Evolutionary conservation across 2,113 vertebrate genomes (phyloP).

Genomic region (Pao palembangensis): DNA sequence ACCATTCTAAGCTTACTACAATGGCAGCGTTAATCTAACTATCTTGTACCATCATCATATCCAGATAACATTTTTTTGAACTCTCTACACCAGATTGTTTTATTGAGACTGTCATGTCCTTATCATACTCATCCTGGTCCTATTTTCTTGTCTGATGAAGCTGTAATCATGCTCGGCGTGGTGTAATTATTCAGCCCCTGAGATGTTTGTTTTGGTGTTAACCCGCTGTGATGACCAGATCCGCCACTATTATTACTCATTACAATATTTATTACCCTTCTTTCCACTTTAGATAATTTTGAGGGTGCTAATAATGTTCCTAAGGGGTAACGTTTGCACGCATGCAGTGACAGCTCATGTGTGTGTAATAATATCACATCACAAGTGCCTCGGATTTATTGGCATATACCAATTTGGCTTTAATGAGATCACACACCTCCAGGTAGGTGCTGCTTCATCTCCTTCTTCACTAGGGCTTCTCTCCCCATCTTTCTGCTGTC

Average conservation of each 20-base stretch:
- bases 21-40: conserved; percentile 12
- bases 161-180: conserved; percentile 56
- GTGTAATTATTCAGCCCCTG: conserved; percentile 63
- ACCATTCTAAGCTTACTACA: conserved; percentile 18
- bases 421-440: conserved; percentile 98
- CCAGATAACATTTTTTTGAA: conserved; percentile 17
- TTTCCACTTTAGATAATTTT: conserved; percentile 88
- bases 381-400: conserved; percentile 85
- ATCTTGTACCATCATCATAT: conserved; percentile 20
- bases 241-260: conserved; percentile 63
- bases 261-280: conserved; percentile 84
- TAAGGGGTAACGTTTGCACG: conserved; percentile 59
- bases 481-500: conserved; percentile 49
- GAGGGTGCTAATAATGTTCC: conserved; percentile 79
- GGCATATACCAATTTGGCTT: conserved; percentile 92
- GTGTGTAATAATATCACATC: conserved; percentile 85
- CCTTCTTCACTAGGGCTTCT: conserved; percentile 46
- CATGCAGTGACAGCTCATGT: conserved; percentile 6
- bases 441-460: conserved; percentile 77
- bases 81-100: conserved; percentile 43
- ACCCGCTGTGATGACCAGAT: conserved; percentile 62
- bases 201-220: conserved; percentile 72
- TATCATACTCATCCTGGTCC: conserved; percentile 14
- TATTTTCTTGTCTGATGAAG: conserved; percentile 44
- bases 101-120: conserved; percentile 42